Evolutionary conservation across 2,888 invertebrate species (phyloP).

Genomic region (Polydrusus pterygomalis): DNA sequence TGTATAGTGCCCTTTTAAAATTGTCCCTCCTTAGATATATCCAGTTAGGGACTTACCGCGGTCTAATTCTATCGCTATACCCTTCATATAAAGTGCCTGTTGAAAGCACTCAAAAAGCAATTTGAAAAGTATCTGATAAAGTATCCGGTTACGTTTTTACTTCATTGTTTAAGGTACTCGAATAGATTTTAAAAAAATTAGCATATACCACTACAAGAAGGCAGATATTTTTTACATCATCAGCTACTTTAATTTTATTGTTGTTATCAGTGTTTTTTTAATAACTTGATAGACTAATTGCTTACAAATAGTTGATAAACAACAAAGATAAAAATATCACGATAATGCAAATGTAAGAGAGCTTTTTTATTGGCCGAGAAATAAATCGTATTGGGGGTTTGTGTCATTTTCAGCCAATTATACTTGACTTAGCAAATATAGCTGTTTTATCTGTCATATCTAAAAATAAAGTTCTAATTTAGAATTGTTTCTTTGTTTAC

Average conservation of each 20-base stretch:
- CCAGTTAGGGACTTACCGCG: too few species aligned
- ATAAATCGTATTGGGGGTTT: neutral
- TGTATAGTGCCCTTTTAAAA: too few species aligned
- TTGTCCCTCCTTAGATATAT: too few species aligned
- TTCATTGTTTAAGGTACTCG: too few species aligned
- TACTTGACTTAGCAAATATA: neutral
- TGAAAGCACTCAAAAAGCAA: too few species aligned
- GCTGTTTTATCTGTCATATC: constrained; percentile 4
- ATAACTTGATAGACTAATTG: constrained; percentile 26
- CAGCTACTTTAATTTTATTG: constrained; percentile 22
- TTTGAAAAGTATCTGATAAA: too few species aligned
- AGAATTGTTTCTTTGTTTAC: constrained; percentile 11
- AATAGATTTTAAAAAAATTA: neutral
- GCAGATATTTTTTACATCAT: constrained; percentile 14
- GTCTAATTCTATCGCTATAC: too few species aligned
- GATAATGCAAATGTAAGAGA: neutral
- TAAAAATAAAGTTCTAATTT: constrained; percentile 24
- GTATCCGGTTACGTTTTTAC: too few species aligned
- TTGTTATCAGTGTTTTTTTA: constrained; percentile 11
- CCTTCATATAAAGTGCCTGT: too few species aligned
- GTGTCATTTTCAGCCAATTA: constrained; percentile 24
- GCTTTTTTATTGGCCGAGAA: constrained; percentile 1
- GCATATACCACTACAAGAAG: neutral
- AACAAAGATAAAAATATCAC: neutral
- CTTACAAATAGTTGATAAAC: constrained; percentile 22